These are phyloP conservation scores for Dendrolimus houi DNA, from an alignment of 2,888 invertebrate genomes.

Conservation along the genomic window DNA sequence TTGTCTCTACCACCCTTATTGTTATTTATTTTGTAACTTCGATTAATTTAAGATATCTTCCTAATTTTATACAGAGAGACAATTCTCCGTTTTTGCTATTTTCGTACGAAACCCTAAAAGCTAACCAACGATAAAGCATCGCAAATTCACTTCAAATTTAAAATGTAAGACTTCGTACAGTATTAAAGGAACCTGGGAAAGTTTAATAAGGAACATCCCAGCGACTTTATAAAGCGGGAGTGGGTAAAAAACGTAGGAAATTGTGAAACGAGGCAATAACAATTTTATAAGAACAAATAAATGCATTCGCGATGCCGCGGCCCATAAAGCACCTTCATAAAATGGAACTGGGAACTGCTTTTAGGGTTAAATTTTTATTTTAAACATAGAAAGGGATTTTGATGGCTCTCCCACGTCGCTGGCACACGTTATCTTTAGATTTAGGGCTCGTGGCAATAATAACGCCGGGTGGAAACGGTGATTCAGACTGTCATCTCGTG, in stretches of 20 bases:
- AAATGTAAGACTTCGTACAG: constrained; percentile 13
- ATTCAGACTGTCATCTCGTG: constrained; percentile 21
- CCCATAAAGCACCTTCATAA: constrained; percentile 55
- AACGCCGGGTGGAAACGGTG: constrained; percentile 36
- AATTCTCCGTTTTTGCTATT: too few species aligned
- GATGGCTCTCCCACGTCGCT: constrained; percentile 64
- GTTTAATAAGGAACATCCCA: constrained; percentile 24
- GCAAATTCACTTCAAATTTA: constrained; percentile 19
- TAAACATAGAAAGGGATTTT: constrained; percentile 74
- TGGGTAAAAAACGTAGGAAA: constrained; percentile 32
- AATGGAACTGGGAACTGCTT: constrained; percentile 54
- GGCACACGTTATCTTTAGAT: constrained; percentile 59
- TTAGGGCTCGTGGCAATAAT: constrained; percentile 52
- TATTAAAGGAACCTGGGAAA: constrained; percentile 36
- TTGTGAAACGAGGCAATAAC: constrained; percentile 44
- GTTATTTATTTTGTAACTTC: too few species aligned
- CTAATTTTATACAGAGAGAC: too few species aligned
- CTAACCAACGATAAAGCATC: constrained; percentile 11
- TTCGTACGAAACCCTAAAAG: too few species aligned
- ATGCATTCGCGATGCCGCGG: constrained; percentile 44
- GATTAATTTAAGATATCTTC: too few species aligned
- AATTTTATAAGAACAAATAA: constrained; percentile 59
- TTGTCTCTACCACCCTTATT: too few species aligned
- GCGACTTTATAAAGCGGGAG: constrained; percentile 25
- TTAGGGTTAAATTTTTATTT: constrained; percentile 73